A percentile compares a stretch with the other conserved stretches of the same genome.
Conservation (phyloP, 2,797 vertebrate species). For the Lagocephalus sceleratus region DNA sequence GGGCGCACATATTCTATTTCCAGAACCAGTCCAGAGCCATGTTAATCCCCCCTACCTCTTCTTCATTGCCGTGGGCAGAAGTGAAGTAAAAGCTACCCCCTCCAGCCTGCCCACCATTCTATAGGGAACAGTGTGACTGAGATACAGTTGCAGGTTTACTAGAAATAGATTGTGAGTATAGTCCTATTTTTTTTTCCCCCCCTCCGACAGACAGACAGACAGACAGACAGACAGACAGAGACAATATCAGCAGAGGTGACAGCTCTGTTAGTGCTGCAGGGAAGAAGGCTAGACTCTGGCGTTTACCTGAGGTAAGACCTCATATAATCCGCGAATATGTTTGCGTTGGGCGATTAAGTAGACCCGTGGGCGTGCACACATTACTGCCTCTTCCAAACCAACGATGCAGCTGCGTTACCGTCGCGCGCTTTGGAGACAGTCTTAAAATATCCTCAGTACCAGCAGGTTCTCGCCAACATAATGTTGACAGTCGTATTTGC, state of each 20-base stretch:
- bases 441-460: neutral
- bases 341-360: conserved; percentile 7
- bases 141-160: conserved; percentile 77
- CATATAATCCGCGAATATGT: conserved; percentile 2
- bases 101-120: conserved; percentile 31
- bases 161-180: conserved; percentile 72
- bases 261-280: conserved; percentile 45
- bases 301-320: conserved; percentile 63
- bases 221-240: neutral
- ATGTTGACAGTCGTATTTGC: conserved; percentile 1
- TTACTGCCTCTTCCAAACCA: conserved; percentile 19
- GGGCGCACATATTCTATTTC: conserved; percentile 72
- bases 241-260: conserved; percentile 44
- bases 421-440: conserved; percentile 13
- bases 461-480: neutral
- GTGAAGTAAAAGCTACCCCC: conserved; percentile 36
- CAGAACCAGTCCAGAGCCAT: conserved; percentile 65
- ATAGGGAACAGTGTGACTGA: conserved; percentile 53
- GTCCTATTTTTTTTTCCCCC: conserved; percentile 7
- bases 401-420: conserved; percentile 16
- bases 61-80: conserved; percentile 45
- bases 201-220: too few relatives aligned
- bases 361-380: conserved; percentile 26
- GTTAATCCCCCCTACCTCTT: conserved; percentile 67
- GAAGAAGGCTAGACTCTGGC: conserved; percentile 37